Evolutionary conservation across 2,797 vertebrate species (phyloP), one percentile per base, ranked within the genome.

Genomic region (Anabas testudineus): DNA sequence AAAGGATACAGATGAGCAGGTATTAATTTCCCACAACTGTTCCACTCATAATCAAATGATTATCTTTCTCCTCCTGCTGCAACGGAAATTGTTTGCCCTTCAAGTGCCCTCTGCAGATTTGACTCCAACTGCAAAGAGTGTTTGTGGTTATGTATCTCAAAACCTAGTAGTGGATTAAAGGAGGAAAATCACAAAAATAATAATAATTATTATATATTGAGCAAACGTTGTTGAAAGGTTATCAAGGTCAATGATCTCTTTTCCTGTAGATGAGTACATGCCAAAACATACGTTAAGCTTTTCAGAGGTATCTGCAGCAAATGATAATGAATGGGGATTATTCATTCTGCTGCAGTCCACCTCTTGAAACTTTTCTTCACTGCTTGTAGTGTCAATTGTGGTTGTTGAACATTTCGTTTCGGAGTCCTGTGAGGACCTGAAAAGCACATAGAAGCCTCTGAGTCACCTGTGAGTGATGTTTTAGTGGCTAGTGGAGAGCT

Each of bases 1-100:
- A n/a, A 60, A 43, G 73, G 80, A 81, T 74, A 76, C 75, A 76
- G 82, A 71, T 63, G 84, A 88, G 74, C 80, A 86, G 82, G 76
- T 82, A 76, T 80, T 83, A 60, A 82, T 90, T 76, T 76, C 62
- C 57, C 66, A 37, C 54, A 45, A 65, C 65, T 46, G 59, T 48
- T 67, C 22, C 2, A 12, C 53, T 59, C 62, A 21, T 22, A 22
- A 88, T 82, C 69, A 56, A 61, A 21, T 60, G 80, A 79, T 78
- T 67, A 69, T 74, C 53, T 73, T 53, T 47, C 52, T 54, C 36
- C 41, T 49, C 21, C 54, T n/a, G 59, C 58, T 66, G 59, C 56
- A 71, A 60, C 59, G 66, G 63, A 49, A 65, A 64, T 1, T 1
- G 41, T 46, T 76, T 76, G 30, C 15, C 67, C 79, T 74, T 39